Evolutionary conservation across 2,113 vertebrate species (phyloP), one percentile per base, ranked within the genome.

Genomic region (Ailuropoda melanoleuca): DNA sequence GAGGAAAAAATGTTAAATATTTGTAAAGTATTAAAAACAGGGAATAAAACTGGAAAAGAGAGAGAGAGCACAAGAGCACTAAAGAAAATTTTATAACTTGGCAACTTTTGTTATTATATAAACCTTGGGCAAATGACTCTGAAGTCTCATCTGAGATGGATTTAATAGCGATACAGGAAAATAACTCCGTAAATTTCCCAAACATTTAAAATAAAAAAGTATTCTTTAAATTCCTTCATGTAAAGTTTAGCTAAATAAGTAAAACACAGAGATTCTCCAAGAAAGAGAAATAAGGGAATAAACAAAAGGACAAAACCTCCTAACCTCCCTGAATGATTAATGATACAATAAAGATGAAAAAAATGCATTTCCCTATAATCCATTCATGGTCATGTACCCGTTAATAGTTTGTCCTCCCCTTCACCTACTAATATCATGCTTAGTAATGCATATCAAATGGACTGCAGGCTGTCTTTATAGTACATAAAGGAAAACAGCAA

Each of bases 101-200:
- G 39, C 56, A n/a, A 64, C 53, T 78, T 90, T 87, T 62, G 13
- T 31, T 88, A 11, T 48, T 46, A 82, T n/a, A 87, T 58, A 93
- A 96, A 46, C 5, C 29, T 88, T 50, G 75, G 26, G 21, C 34
- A 87, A 83, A 77, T 53, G 46, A 39, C 62, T 85, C 24, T 91
- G 31, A 93, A 78, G 58, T 82, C 15, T 37, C 50, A 72, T 55
- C 86, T 83, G 46, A 24, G 39, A 83, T 83, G 31, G 37, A 95
- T 91, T 78, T 91, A 96, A 80, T 86, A 83, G 29, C 18, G 82
- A 68, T 37, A 24, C 53, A 93, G 31, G 84, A 96, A 95, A 88
- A 78, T 43, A 50, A n/a, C 53, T 94, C 31, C 43, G 31, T 37
- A 88, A 87, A 82, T 93, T 82, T 34, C 29, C n/a, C 19, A 87